These are phyloP conservation scores for Drosophila sucinea DNA, from an alignment of 1,140 invertebrate genomes.

Conservation along the genomic window DNA sequence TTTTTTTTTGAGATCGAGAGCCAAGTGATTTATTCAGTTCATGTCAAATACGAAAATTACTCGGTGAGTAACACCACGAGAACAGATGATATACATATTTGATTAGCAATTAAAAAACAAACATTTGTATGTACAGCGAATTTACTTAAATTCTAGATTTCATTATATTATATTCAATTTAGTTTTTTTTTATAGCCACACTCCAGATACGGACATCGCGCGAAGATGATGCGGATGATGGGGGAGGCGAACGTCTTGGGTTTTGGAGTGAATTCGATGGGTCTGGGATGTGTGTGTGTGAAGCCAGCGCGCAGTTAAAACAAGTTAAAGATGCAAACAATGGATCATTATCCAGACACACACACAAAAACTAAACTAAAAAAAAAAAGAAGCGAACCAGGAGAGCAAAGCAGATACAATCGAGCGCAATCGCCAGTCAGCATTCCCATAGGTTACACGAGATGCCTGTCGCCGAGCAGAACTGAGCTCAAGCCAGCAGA, in stretches of 20 bases:
- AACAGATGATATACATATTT: not conserved
- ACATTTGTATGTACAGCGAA: too few relatives aligned
- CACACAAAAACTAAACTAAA: constrained; percentile 37
- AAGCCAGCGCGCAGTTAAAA: constrained; percentile 71
- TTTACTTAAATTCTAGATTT: not conserved
- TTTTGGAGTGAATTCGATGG: constrained; percentile 23
- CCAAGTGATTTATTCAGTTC: constrained; percentile 81
- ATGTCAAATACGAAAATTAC: constrained; percentile 78
- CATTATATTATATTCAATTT: constrained; percentile 1
- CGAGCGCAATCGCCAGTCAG: constrained; percentile 64
- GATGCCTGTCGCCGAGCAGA: constrained; percentile 29
- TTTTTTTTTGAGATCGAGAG: constrained; percentile 18
- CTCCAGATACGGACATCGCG: not conserved
- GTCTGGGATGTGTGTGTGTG: constrained; percentile 28
- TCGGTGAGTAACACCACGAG: constrained; percentile 15
- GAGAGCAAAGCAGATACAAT: constrained; percentile 73
- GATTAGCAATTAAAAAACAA: too few relatives aligned
- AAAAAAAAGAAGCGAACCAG: constrained; percentile 6
- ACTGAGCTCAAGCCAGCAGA: constrained; percentile 19
- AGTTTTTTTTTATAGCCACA: not conserved
- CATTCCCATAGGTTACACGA: constrained; percentile 76
- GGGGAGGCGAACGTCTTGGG: not conserved
- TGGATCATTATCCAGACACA: constrained; percentile 77
- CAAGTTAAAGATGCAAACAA: constrained; percentile 81
- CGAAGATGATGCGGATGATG: not conserved